These are phyloP conservation scores for Tinea pellionella DNA, from an alignment of 2,888 invertebrate species.

Conservation along the genomic window DNA sequence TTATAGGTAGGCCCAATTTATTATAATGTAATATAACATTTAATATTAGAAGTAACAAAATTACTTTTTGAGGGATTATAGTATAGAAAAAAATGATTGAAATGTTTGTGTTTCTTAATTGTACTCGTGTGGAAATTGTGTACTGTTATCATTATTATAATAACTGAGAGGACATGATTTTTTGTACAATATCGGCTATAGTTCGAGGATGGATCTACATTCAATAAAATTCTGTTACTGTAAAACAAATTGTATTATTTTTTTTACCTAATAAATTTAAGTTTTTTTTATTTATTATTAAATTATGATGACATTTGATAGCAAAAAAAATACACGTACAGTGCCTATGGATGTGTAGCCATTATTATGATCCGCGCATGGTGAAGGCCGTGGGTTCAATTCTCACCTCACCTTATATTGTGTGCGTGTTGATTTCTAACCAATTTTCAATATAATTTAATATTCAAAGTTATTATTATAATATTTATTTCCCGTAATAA, in stretches of 20 bases:
- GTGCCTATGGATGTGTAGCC: too few species aligned
- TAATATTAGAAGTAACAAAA: conserved; percentile 49
- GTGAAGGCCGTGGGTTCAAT: too few species aligned
- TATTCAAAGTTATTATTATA: too few species aligned
- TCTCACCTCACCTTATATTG: too few species aligned
- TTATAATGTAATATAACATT: conserved; percentile 61
- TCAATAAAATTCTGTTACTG: conserved; percentile 70
- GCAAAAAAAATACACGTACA: too few species aligned
- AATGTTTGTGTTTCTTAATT: conserved; percentile 65
- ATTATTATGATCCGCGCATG: too few species aligned
- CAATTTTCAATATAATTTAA: too few species aligned
- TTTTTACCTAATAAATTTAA: not conserved
- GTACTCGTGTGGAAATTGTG: conserved; percentile 62
- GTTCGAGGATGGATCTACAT: conserved; percentile 63
- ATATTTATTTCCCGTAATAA: too few species aligned
- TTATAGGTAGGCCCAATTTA: conserved; percentile 66
- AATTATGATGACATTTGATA: too few species aligned
- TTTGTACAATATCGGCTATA: conserved; percentile 69
- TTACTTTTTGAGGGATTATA: conserved; percentile 58
- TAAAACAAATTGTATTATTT: conserved; percentile 25
- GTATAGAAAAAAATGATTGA: conserved; percentile 51
- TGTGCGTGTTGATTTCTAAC: too few species aligned
- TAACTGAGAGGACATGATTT: conserved; percentile 55
- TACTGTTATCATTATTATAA: conserved; percentile 53
- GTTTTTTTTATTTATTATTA: too few species aligned